Evolutionary conservation across 92 coral and sea anemone genomes (phyloP), one percentile per base, ranked within the genome.

Genomic region (Epizoanthus rinbou): DNA sequence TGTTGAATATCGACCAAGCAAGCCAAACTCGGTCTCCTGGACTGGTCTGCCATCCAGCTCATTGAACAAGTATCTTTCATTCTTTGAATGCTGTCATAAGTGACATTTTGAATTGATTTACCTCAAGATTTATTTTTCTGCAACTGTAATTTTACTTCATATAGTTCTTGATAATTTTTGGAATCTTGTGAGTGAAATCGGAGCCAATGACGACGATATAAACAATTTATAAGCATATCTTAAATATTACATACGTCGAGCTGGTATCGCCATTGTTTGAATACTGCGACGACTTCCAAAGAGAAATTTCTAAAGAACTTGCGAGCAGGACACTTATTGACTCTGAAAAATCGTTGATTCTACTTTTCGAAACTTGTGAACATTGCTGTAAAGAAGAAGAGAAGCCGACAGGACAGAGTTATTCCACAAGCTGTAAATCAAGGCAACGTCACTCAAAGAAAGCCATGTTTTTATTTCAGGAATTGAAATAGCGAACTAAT

Each of bases 191-290:
- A 62, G 28, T 63, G 71, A 35, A 50, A 43, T 50, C 69, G 18
- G 65, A 14, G 35, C 41, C 58, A 13, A 37, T 62, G 57, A 41
- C 71, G 41, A 63, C 47, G 57, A 69, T 73, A 92, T 92, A 71
- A 90, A 92, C 86, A 87, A 92, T 90, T 92, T 75, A 92, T 92
- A 89, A 87, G 89, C 71, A 90, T 85, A 62, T 71, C 85, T 92
- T 92, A 85, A 92, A 92, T 92, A 92, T 92, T 92, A 92, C 96
- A 92, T 92, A 87, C 84, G 91, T 69, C 67, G 41, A 57, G 69
- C 92, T 74, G 89, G 92, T 89, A 75, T 86, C 41, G 78, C 86
- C 81, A 84, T 88, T 88, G 91, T 88, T 83, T 72, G 78, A 60
- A 45, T 73, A 80, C 82, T 52, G 64, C 85, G 72, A 63, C 18